Evolutionary conservation across 1,140 invertebrate genomes (phyloP).

Genomic region (Lepidurus apus): DNA sequence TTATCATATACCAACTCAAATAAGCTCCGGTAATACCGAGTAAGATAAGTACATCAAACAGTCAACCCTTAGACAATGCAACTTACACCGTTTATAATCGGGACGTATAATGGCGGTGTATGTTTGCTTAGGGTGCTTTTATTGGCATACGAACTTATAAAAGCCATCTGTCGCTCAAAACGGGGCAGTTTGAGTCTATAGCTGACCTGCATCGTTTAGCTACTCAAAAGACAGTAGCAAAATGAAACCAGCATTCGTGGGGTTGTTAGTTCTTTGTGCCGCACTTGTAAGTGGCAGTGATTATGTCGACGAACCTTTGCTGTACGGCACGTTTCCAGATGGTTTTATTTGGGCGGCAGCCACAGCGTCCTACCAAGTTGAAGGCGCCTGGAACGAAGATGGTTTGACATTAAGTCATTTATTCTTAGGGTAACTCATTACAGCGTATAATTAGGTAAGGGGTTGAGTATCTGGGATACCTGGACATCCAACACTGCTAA

Average conservation of each 20-base stretch:
- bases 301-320: slow-evolving; percentile 30
- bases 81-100: background rate
- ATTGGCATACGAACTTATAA: background rate
- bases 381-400: slow-evolving; percentile 61
- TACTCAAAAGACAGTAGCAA: background rate
- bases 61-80: background rate
- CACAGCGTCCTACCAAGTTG: slow-evolving; percentile 58
- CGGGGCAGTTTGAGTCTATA: background rate
- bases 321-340: slow-evolving; percentile 47
- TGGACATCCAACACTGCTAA: slow-evolving; percentile 44
- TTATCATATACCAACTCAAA: background rate
- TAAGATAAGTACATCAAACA: slow-evolving; percentile 7
- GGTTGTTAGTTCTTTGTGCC: background rate
- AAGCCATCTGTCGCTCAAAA: background rate
- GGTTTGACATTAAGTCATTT: background rate
- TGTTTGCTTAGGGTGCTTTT: background rate
- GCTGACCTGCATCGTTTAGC: background rate
- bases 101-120: background rate
- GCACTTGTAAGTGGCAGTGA: background rate
- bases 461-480: slow-evolving; percentile 53
- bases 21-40: background rate
- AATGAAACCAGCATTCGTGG: background rate
- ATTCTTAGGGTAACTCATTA: background rate
- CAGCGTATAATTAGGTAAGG: slow-evolving; percentile 34
- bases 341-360: slow-evolving; percentile 52